Conservation (phyloP, 2,797 vertebrate genomes). For the Rhincodon typus region DNA sequence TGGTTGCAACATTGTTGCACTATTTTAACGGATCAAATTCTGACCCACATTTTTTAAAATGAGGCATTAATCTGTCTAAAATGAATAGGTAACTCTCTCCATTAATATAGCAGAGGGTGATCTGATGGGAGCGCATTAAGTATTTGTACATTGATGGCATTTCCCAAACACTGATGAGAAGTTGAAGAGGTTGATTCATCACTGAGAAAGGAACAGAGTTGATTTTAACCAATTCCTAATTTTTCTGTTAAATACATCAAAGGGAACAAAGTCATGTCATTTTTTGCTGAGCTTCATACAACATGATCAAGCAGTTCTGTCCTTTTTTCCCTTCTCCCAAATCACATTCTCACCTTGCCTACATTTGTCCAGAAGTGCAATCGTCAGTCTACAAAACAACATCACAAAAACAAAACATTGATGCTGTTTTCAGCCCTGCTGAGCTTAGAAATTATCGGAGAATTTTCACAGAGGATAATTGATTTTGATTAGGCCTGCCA, state of each 20-base stretch:
- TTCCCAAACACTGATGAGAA: not conserved
- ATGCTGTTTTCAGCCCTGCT: not conserved
- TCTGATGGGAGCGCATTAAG: not conserved
- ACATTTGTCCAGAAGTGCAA: not conserved
- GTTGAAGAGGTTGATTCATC: not conserved
- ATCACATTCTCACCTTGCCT: not conserved
- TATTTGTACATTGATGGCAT: not conserved
- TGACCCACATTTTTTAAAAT: not conserved
- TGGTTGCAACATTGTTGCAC: not conserved
- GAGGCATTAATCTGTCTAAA: not conserved
- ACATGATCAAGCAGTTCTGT: not conserved
- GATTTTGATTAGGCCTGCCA: conserved; percentile 30
- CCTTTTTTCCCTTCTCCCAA: not conserved
- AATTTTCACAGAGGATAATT: not conserved
- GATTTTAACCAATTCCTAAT: not conserved
- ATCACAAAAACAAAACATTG: not conserved
- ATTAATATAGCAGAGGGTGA: not conserved
- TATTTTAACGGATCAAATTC: not conserved
- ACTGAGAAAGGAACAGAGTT: not conserved
- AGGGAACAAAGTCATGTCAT: not conserved
- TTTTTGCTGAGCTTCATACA: not conserved
- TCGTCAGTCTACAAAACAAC: not conserved
- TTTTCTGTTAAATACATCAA: not conserved
- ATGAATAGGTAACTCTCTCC: not conserved
- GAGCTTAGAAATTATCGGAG: not conserved